Evolutionary conservation across 2,113 vertebrate species (phyloP).

Genomic region (Melanocharis versteri): DNA sequence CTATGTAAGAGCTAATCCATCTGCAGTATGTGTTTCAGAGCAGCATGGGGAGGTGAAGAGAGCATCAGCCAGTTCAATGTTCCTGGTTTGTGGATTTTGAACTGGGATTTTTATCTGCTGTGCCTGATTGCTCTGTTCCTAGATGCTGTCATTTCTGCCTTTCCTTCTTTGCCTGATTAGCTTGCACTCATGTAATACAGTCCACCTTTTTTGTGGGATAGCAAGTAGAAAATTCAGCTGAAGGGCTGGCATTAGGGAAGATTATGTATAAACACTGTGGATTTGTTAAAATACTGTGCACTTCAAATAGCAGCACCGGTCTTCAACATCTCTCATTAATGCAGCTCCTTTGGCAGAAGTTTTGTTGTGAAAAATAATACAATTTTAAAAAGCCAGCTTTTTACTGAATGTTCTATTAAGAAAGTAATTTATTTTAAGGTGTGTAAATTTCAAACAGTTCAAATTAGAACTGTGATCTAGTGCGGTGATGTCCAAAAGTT

Average conservation of each 20-base stretch:
- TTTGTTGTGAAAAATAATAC: not conserved
- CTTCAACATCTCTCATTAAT: not conserved
- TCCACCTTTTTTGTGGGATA: not conserved
- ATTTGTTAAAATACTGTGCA: not conserved
- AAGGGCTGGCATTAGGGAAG: not conserved
- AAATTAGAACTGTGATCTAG: not conserved
- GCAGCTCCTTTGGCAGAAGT: not conserved
- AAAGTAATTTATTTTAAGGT: not conserved
- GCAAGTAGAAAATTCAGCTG: not conserved
- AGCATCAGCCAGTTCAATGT: not conserved
- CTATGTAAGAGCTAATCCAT: not conserved
- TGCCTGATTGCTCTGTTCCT: not conserved
- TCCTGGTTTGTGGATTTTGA: not conserved
- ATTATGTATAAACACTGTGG: not conserved
- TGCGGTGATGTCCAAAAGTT: not conserved
- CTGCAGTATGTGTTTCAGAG: not conserved
- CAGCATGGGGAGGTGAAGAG: not conserved
- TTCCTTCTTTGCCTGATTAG: not conserved
- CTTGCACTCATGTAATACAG: not conserved
- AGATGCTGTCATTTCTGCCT: not conserved
- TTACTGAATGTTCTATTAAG: not conserved
- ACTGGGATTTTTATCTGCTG: not conserved
- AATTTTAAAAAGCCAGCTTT: not conserved
- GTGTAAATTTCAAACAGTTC: not conserved
- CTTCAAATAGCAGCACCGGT: not conserved